These are phyloP conservation scores for Tragelaphus oryx DNA, from an alignment of 2,797 vertebrate species.

Conservation along the genomic window DNA sequence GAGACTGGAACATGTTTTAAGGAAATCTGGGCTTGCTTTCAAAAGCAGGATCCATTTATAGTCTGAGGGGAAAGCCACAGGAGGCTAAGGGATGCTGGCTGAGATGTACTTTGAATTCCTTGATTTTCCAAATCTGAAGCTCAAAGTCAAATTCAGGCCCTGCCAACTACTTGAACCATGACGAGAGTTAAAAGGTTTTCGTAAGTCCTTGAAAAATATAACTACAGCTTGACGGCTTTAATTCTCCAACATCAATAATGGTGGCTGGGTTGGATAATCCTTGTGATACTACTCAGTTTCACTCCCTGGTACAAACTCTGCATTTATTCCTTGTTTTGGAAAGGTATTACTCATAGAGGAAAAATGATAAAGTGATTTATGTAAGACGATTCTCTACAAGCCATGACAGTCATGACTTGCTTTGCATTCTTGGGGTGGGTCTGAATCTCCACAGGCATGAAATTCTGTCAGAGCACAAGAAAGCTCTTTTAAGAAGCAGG, in stretches of 20 bases:
- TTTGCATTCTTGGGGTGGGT: conserved; percentile 19
- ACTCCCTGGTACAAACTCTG: neutral
- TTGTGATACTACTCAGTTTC: neutral
- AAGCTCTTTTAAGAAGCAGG: neutral
- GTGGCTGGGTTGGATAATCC: neutral
- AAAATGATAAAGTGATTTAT: conserved; percentile 27
- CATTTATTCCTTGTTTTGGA: conserved; percentile 28
- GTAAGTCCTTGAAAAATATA: conserved; percentile 63
- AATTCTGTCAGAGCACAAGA: neutral
- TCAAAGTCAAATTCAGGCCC: conserved; percentile 59
- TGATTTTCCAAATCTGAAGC: conserved; percentile 71
- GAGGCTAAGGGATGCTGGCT: conserved; percentile 63
- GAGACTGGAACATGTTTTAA: conserved; percentile 70
- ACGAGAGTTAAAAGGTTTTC: conserved; percentile 65
- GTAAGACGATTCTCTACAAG: conserved; percentile 38
- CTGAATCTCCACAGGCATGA: neutral
- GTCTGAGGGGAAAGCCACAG: conserved; percentile 60
- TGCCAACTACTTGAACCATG: conserved; percentile 70
- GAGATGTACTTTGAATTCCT: conserved; percentile 70
- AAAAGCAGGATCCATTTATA: conserved; percentile 73
- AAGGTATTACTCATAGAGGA: neutral
- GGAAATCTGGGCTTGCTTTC: conserved; percentile 76
- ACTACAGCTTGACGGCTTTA: conserved; percentile 38
- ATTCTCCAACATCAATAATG: conserved; percentile 43
- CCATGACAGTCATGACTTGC: neutral